Conservation (phyloP, 2,888 invertebrate genomes). For the Oscheius onirici region DNA sequence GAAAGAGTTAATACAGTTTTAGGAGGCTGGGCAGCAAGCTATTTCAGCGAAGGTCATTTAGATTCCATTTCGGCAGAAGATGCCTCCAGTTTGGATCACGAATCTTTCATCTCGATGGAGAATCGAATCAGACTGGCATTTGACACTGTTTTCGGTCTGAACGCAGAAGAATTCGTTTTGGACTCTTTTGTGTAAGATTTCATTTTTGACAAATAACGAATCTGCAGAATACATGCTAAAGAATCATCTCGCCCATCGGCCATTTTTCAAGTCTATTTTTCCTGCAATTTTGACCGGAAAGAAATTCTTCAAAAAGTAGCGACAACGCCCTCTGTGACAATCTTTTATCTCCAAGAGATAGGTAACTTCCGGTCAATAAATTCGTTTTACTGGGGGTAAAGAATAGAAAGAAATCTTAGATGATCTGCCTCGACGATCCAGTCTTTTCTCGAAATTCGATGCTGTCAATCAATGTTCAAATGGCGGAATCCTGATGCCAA, state of each 20-base stretch:
- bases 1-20: too few species aligned
- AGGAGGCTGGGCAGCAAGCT: too few species aligned
- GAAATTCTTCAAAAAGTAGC: neutral
- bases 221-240: slow-evolving; percentile 3
- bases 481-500: slow-evolving; percentile 45
- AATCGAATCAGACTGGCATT: neutral
- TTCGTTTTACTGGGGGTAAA: neutral
- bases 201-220: neutral
- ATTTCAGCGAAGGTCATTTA: neutral
- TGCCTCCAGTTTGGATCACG: neutral
- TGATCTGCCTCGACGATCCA: neutral
- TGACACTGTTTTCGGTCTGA: neutral
- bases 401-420: neutral
- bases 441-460: neutral
- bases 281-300: neutral
- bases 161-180: neutral
- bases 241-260: neutral
- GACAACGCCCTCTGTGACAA: neutral
- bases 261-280: neutral
- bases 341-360: slow-evolving; percentile 5
- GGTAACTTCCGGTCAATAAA: neutral
- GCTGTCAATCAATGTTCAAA: slow-evolving; percentile 29
- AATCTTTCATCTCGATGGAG: neutral
- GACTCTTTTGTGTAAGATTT: neutral
- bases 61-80: neutral